Percentiles rank a stretch among this genome's conserved stretches.
Conservation (phyloP, 2,113 vertebrate species). For the Petrocephalus zakoni region DNA sequence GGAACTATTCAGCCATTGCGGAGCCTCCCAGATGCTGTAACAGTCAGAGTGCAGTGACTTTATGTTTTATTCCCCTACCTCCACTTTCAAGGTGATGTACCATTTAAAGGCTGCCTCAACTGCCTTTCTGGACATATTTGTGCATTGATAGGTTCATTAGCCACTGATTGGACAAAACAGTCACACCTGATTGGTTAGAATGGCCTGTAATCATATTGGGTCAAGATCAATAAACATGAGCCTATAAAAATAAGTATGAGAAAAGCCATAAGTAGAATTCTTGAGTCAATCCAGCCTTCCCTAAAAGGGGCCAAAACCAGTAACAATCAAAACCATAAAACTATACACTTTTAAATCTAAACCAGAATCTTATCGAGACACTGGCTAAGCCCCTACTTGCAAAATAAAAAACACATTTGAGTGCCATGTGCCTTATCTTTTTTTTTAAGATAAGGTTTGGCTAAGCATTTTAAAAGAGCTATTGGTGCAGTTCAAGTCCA, state of each 20-base stretch:
- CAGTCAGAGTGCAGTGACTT: not conserved
- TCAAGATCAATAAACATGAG: not conserved
- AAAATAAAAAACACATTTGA: not conserved
- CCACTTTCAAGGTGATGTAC: not conserved
- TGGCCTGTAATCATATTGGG: not conserved
- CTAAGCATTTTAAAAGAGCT: not conserved
- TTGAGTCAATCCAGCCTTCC: not conserved
- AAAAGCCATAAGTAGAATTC: not conserved
- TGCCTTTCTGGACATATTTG: not conserved
- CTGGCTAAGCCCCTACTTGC: not conserved
- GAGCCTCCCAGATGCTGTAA: not conserved
- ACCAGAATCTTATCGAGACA: not conserved
- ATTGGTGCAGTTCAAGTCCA: not conserved
- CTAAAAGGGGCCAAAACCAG: not conserved
- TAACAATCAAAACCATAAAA: not conserved
- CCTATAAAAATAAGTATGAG: not conserved
- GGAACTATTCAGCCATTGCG: not conserved
- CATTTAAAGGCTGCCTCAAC: not conserved
- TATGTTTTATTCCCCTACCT: not conserved
- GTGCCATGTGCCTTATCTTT: not conserved
- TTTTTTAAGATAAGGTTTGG: not conserved
- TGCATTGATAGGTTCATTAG: not conserved
- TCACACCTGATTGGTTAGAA: not conserved
- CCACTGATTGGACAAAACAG: not conserved
- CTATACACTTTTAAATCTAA: not conserved